These are phyloP conservation scores for Argyra leucocephala DNA, from an alignment of 2,888 invertebrate genomes.

Conservation along the genomic window DNA sequence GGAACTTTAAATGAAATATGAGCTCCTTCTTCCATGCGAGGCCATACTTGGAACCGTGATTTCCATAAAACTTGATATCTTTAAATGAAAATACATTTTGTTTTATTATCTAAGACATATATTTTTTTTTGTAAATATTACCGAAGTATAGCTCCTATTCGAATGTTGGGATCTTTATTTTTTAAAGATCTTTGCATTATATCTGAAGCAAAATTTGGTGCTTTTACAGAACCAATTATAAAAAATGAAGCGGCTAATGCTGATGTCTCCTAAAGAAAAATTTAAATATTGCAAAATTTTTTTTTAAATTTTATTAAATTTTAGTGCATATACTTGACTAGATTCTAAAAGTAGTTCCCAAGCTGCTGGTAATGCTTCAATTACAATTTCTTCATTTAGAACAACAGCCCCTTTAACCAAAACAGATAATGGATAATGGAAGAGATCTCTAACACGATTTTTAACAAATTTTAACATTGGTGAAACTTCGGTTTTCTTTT, in stretches of 20 bases:
- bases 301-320: neutral
- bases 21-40: slow-evolving; percentile 97
- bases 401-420: slow-evolving; percentile 84
- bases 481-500: slow-evolving; percentile 51
- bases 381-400: slow-evolving; percentile 75
- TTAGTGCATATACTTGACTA: slow-evolving; percentile 46
- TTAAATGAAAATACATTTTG: slow-evolving; percentile 13
- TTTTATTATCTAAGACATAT: neutral
- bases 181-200: slow-evolving; percentile 83
- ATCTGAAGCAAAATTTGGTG: slow-evolving; percentile 78
- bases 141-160: slow-evolving; percentile 74
- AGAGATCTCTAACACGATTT: slow-evolving; percentile 71
- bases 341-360: slow-evolving; percentile 91
- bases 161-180: slow-evolving; percentile 68
- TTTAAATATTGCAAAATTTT: neutral
- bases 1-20: slow-evolving; percentile 94
- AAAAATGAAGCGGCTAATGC: slow-evolving; percentile 81
- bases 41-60: slow-evolving; percentile 96
- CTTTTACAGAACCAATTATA: slow-evolving; percentile 84
- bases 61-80: slow-evolving; percentile 94
- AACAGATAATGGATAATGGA: slow-evolving; percentile 79
- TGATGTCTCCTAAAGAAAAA: slow-evolving; percentile 56
- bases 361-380: slow-evolving; percentile 80
- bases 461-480: slow-evolving; percentile 72
- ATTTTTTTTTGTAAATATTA: slow-evolving; percentile 29